These are phyloP conservation scores for Drepana arcuata DNA, from an alignment of 1,140 invertebrate genomes.

Conservation along the genomic window DNA sequence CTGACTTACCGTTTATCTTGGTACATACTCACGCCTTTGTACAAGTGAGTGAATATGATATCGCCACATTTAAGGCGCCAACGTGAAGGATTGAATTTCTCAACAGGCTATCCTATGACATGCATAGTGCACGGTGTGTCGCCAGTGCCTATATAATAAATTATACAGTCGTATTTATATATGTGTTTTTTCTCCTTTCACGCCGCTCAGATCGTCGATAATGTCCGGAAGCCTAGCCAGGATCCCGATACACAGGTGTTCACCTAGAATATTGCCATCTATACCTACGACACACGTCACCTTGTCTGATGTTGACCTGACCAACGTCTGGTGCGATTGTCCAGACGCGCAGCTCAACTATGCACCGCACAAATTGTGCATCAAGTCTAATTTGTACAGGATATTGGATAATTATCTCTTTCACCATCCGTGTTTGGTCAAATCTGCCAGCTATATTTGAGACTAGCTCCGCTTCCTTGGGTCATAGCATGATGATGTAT, in stretches of 20 bases:
- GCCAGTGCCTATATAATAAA: too few relatives aligned
- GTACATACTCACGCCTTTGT: too few relatives aligned
- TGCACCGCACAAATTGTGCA: constrained; percentile 39
- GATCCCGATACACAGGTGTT: constrained; percentile 70
- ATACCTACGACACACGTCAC: background rate
- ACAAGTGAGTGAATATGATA: too few relatives aligned
- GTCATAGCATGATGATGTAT: too few relatives aligned
- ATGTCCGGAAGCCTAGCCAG: constrained; percentile 63
- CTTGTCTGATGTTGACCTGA: constrained; percentile 18
- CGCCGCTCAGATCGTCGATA: constrained; percentile 62
- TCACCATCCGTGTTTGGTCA: constrained; percentile 43
- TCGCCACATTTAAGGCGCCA: too few relatives aligned
- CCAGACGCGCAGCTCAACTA: constrained; percentile 43
- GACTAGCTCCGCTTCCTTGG: too few relatives aligned
- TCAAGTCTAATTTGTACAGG: constrained; percentile 40
- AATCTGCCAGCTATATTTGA: constrained; percentile 60
- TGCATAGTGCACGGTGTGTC: too few relatives aligned
- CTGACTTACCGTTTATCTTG: too few relatives aligned
- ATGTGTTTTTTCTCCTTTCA: constrained; percentile 21
- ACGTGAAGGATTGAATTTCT: too few relatives aligned
- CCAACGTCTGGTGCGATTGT: constrained; percentile 40
- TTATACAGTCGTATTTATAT: too few relatives aligned
- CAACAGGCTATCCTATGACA: too few relatives aligned
- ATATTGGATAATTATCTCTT: constrained; percentile 47
- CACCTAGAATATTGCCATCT: constrained; percentile 1